These are phyloP conservation scores for Monoplex corrugatus DNA, from an alignment of 2,888 invertebrate genomes.

Conservation along the genomic window DNA sequence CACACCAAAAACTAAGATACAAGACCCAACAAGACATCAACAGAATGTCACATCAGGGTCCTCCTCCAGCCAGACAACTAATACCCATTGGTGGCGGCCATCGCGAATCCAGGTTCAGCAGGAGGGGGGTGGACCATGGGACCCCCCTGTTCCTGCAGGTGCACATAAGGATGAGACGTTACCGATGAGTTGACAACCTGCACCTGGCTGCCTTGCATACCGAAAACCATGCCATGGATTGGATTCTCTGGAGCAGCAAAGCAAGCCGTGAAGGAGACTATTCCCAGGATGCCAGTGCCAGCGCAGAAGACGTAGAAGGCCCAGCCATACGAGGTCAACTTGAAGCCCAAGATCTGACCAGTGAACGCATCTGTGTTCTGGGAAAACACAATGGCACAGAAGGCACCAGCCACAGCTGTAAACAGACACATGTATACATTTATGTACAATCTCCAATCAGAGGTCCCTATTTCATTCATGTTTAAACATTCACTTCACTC, in stretches of 20 bases:
- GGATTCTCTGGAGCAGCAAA: constrained; percentile 54
- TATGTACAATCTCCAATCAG: too few species aligned
- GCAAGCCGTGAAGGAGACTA: constrained; percentile 53
- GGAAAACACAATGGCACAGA: constrained; percentile 44
- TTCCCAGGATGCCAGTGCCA: constrained; percentile 40
- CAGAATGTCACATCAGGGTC: too few species aligned
- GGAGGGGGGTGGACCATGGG: not conserved
- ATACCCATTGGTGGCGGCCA: not conserved
- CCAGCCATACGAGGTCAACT: constrained; percentile 45
- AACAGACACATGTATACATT: constrained; percentile 20
- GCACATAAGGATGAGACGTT: constrained; percentile 1
- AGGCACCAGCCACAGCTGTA: constrained; percentile 49
- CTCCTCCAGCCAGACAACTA: not conserved
- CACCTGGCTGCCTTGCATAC: not conserved
- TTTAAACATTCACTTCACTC: too few species aligned
- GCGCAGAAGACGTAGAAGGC: constrained; percentile 47
- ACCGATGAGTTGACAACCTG: not conserved
- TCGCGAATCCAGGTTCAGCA: not conserved
- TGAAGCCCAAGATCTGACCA: constrained; percentile 18
- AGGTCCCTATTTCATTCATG: too few species aligned
- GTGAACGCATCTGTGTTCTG: constrained; percentile 34
- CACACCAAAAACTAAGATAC: too few species aligned
- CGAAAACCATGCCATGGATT: constrained; percentile 8
- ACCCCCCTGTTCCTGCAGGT: constrained; percentile 9
- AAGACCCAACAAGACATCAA: too few species aligned